phyloP scores from a whole-genome alignment of 30 jellyfish, hydroid and myxozoan species.

The Aurelia aurita complex sp. Pacific region DNA sequence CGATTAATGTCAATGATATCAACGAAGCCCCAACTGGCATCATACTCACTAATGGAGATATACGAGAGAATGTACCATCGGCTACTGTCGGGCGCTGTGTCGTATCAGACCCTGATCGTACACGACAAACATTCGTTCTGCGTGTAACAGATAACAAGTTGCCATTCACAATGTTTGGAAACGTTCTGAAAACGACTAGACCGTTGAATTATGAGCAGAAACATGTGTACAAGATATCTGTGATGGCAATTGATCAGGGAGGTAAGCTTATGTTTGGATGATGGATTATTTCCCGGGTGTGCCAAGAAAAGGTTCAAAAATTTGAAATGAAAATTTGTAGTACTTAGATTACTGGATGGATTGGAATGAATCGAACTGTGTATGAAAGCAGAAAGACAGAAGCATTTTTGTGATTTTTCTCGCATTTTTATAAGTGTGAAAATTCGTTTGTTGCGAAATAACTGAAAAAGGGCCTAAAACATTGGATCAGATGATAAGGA shows the following conservation, averaged over 20 bases:
- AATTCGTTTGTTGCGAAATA: too few relatives aligned
- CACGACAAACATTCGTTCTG: constrained; percentile 28
- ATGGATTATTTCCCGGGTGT: too few relatives aligned
- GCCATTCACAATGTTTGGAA: constrained; percentile 24
- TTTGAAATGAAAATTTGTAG: too few relatives aligned
- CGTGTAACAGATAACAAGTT: constrained; percentile 4
- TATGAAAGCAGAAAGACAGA: too few relatives aligned
- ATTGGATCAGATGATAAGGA: too few relatives aligned
- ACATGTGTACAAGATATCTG: constrained; percentile 23
- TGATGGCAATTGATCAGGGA: constrained; percentile 67
- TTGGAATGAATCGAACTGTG: too few relatives aligned
- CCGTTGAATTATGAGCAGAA: constrained; percentile 59
- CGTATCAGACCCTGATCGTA: constrained; percentile 66
- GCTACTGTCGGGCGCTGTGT: constrained; percentile 56
- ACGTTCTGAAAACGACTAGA: constrained; percentile 24
- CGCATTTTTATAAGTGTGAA: too few relatives aligned
- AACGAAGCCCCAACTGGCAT: constrained; percentile 80
- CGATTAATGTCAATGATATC: constrained; percentile 50
- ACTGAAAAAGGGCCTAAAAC: too few relatives aligned
- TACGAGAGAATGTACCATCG: constrained; percentile 55
- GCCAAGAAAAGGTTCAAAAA: too few relatives aligned
- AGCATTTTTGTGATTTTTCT: too few relatives aligned
- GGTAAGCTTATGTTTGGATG: constrained; percentile 17
- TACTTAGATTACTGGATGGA: too few relatives aligned
- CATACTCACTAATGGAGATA: constrained; percentile 44